Conservation (phyloP, 2,888 invertebrate species). For the Xylota segnis region DNA sequence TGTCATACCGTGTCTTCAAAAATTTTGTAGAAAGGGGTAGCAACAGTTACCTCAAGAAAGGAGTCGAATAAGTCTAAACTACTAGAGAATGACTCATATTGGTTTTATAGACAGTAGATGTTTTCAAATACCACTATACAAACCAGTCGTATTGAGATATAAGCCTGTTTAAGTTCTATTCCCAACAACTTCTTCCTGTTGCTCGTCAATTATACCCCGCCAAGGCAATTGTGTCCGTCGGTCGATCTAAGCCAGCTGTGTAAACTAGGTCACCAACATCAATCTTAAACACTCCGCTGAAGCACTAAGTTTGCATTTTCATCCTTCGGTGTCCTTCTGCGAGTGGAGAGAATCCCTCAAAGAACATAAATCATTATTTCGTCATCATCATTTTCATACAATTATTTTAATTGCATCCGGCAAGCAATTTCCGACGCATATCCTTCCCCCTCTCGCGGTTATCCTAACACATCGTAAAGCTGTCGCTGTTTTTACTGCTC, state of each 20-base stretch:
- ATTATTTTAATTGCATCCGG: constrained; percentile 64
- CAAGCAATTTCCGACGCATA: constrained; percentile 49
- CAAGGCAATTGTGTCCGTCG: constrained; percentile 1
- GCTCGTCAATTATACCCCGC: background rate
- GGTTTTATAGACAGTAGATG: no score
- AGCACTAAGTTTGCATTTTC: constrained; percentile 4
- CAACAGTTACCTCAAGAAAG: no score
- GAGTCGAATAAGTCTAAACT: no score
- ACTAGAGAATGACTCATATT: no score
- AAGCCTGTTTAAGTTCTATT: no score
- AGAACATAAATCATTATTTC: constrained; percentile 64
- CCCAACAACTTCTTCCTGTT: background rate
- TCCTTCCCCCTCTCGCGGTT: constrained; percentile 16
- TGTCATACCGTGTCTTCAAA: no score
- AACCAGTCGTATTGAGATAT: no score
- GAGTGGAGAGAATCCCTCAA: constrained; percentile 14
- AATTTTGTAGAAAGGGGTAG: no score
- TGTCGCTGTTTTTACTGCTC: constrained; percentile 43
- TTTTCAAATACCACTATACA: no score
- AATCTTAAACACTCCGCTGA: constrained; percentile 45
- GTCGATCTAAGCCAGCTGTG: constrained; percentile 7
- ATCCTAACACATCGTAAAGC: constrained; percentile 57
- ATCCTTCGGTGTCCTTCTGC: background rate
- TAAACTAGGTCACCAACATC: constrained; percentile 49
- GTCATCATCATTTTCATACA: constrained; percentile 53